Evolutionary conservation across 2,888 invertebrate genomes (phyloP).

Genomic region (Homarus gammarus): DNA sequence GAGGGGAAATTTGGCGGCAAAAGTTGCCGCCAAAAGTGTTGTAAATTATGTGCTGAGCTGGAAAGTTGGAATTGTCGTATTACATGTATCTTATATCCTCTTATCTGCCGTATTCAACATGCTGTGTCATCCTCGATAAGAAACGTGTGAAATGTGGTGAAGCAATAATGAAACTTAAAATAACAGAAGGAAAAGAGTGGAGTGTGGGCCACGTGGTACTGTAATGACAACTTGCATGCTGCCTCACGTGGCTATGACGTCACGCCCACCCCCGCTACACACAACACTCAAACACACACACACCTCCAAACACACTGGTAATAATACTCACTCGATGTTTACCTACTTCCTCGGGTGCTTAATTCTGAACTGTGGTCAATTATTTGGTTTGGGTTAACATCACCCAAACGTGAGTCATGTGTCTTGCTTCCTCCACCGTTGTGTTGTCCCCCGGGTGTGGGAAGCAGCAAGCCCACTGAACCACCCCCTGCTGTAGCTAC

Average conservation of each 20-base stretch:
- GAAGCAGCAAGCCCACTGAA: too few relatives aligned
- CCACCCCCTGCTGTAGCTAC: too few relatives aligned
- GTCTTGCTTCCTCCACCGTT: too few relatives aligned
- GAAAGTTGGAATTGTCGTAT: not conserved
- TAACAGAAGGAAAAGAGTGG: not conserved
- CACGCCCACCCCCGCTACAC: conserved; percentile 15
- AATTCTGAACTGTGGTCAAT: too few relatives aligned
- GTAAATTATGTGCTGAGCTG: conserved; percentile 2
- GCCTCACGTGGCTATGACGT: conserved; percentile 60
- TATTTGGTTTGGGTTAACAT: too few relatives aligned
- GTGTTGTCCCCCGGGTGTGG: too few relatives aligned
- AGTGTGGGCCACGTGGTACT: conserved; percentile 54
- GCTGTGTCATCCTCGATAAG: not conserved
- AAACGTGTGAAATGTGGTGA: not conserved
- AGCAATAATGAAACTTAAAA: not conserved
- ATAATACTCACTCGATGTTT: not conserved
- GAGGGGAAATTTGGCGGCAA: conserved; percentile 49
- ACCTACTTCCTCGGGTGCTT: too few relatives aligned
- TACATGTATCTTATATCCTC: not conserved
- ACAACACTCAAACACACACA: not conserved
- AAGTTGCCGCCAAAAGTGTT: conserved; percentile 20
- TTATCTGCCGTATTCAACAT: not conserved
- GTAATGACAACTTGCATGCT: conserved; percentile 61
- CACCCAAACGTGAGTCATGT: too few relatives aligned
- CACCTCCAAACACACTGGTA: not conserved